phyloP scores from a whole-genome alignment of 2,888 invertebrate genomes.

The Sialis fuliginosa region DNA sequence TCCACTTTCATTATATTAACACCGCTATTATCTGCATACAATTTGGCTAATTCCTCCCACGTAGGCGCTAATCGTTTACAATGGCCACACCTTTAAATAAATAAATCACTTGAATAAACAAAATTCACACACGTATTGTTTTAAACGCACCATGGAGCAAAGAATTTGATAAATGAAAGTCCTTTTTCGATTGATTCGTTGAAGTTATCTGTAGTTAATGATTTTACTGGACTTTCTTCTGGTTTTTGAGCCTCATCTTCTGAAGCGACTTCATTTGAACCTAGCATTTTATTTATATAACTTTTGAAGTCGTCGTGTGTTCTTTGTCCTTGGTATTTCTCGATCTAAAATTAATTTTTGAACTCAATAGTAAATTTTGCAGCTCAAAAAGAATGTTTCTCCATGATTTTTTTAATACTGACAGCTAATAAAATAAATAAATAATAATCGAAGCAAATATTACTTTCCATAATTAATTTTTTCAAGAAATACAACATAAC shows the following conservation, averaged over 20 bases:
- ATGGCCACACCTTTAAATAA: conserved; percentile 53
- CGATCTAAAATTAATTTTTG: conserved; percentile 33
- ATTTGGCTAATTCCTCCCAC: conserved; percentile 66
- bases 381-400: too few species aligned
- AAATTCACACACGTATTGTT: not conserved
- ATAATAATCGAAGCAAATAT: too few species aligned
- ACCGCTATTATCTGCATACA: conserved; percentile 38
- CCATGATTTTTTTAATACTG: too few species aligned
- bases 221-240: conserved; percentile 31
- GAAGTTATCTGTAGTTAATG: conserved; percentile 54
- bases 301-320: conserved; percentile 48
- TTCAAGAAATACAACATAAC: too few species aligned
- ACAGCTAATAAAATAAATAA: too few species aligned
- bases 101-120: not conserved
- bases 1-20: conserved; percentile 70
- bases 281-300: conserved; percentile 54
- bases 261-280: conserved; percentile 24
- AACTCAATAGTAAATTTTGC: too few species aligned
- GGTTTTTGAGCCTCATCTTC: conserved; percentile 15
- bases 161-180: conserved; percentile 69
- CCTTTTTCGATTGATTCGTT: conserved; percentile 50
- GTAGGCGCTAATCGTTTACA: conserved; percentile 71
- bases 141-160: conserved; percentile 59
- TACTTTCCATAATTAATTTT: too few species aligned
- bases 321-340: conserved; percentile 51